Evolutionary conservation across 2,888 invertebrate genomes (phyloP).

Genomic region (Clostera curtula): DNA sequence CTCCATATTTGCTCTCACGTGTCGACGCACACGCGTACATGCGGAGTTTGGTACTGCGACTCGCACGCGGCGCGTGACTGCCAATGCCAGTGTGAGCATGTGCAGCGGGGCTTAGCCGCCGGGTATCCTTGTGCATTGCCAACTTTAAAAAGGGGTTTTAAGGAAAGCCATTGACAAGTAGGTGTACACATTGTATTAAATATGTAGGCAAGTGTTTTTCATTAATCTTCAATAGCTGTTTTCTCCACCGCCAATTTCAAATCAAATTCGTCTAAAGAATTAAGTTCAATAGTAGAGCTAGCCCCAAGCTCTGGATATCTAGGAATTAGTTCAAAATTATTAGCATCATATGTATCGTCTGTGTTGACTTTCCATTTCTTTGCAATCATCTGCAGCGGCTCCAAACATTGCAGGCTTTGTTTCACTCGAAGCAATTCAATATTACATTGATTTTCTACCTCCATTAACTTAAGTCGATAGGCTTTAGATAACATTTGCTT

Average conservation of each 20-base stretch:
- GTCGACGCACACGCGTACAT: too few relatives aligned
- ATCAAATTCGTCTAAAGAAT: slow-evolving; percentile 27
- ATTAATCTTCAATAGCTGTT: slow-evolving; percentile 24
- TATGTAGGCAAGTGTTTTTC: slow-evolving; percentile 16
- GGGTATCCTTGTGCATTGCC: too few relatives aligned
- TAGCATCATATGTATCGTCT: slow-evolving; percentile 39
- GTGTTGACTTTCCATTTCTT: slow-evolving; percentile 49
- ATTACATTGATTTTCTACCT: slow-evolving; percentile 68
- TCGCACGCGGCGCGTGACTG: too few relatives aligned
- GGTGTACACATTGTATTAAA: too few relatives aligned
- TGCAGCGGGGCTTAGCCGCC: too few relatives aligned
- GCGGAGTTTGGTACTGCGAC: too few relatives aligned
- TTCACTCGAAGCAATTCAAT: slow-evolving; percentile 60
- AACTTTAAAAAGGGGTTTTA: background rate
- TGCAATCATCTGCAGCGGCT: slow-evolving; percentile 57
- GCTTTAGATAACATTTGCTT: slow-evolving; percentile 67
- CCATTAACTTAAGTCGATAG: slow-evolving; percentile 54
- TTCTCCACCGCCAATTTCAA: slow-evolving; percentile 16
- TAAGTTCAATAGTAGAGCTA: slow-evolving; percentile 33
- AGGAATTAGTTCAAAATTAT: slow-evolving; percentile 50
- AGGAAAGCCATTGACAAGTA: too few relatives aligned
- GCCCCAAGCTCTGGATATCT: slow-evolving; percentile 46
- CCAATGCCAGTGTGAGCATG: too few relatives aligned
- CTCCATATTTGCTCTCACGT: too few relatives aligned
- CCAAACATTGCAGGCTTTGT: slow-evolving; percentile 62